phyloP scores from a whole-genome alignment of 64 coral and sea anemone species.

The Dendrophyllia cribrosa region DNA sequence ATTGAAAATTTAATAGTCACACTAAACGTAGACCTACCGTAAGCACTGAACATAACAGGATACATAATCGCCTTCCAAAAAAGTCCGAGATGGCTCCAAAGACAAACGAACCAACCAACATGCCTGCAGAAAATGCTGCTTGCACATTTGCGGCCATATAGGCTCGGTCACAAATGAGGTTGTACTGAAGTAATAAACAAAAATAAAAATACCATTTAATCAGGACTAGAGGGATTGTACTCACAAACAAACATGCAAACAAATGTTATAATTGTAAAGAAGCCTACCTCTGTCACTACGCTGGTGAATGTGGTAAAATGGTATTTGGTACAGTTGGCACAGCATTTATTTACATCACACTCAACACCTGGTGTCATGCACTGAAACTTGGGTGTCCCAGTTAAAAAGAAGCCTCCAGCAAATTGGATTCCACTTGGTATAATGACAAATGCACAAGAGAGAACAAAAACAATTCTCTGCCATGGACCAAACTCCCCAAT shows the following conservation, averaged over 20 bases:
- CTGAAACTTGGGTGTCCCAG: constrained; percentile 64
- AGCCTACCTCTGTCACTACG: constrained; percentile 72
- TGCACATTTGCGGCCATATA: constrained; percentile 58
- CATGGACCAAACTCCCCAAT: constrained; percentile 65
- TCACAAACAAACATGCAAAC: no score
- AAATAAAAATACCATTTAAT: no score
- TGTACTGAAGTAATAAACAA: constrained; percentile 57
- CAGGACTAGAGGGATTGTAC: no score
- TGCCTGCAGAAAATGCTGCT: constrained; percentile 76
- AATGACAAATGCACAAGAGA: constrained; percentile 27
- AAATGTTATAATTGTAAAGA: neutral
- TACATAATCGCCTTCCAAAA: constrained; percentile 68
- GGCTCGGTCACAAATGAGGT: constrained; percentile 77
- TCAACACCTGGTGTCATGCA: constrained; percentile 41
- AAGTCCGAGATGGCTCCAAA: constrained; percentile 70
- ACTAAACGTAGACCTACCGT: constrained; percentile 27
- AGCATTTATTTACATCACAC: constrained; percentile 68
- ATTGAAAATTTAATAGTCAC: no score
- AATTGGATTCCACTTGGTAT: constrained; percentile 51
- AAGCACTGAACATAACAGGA: constrained; percentile 52
- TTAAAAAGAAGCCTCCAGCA: constrained; percentile 15
- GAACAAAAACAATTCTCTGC: constrained; percentile 48
- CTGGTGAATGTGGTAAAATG: constrained; percentile 67
- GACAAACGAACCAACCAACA: constrained; percentile 72
- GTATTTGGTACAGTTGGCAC: constrained; percentile 62